These are phyloP conservation scores for Himalopsyche anomala DNA, from an alignment of 2,888 invertebrate genomes.

Conservation along the genomic window DNA sequence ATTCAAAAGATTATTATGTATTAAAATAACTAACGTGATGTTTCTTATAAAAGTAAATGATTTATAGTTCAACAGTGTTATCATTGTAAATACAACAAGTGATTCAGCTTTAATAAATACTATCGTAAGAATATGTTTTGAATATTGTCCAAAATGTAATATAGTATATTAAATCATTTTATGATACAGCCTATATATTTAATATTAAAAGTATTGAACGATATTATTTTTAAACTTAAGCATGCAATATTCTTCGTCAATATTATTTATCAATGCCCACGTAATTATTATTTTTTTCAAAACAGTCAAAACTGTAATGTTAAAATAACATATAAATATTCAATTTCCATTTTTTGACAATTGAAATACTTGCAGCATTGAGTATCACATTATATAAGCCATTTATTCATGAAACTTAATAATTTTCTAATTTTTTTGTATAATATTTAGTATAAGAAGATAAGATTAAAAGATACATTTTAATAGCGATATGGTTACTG, in stretches of 20 bases:
- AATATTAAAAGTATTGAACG: neutral
- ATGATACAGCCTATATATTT: neutral
- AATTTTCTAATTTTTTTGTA: too few relatives aligned
- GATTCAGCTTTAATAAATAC: neutral
- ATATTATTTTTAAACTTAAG: neutral
- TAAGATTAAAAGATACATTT: too few relatives aligned
- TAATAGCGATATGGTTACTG: too few relatives aligned
- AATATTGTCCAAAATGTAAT: slow-evolving; percentile 12
- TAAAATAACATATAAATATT: too few relatives aligned
- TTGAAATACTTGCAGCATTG: too few relatives aligned
- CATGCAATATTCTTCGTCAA: neutral
- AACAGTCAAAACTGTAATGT: too few relatives aligned
- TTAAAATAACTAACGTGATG: neutral
- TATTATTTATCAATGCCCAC: too few relatives aligned
- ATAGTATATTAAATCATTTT: neutral
- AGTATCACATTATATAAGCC: too few relatives aligned
- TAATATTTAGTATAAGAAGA: too few relatives aligned
- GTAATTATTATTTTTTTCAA: too few relatives aligned
- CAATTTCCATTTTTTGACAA: too few relatives aligned
- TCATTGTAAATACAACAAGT: neutral
- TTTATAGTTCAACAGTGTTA: neutral
- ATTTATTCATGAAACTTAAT: too few relatives aligned
- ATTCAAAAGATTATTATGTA: neutral
- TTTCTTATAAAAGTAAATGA: neutral
- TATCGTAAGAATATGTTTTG: neutral